Conservation (phyloP, 30 jellyfish, hydroid and myxozoan species). For the Turritopsis dohrnii region DNA sequence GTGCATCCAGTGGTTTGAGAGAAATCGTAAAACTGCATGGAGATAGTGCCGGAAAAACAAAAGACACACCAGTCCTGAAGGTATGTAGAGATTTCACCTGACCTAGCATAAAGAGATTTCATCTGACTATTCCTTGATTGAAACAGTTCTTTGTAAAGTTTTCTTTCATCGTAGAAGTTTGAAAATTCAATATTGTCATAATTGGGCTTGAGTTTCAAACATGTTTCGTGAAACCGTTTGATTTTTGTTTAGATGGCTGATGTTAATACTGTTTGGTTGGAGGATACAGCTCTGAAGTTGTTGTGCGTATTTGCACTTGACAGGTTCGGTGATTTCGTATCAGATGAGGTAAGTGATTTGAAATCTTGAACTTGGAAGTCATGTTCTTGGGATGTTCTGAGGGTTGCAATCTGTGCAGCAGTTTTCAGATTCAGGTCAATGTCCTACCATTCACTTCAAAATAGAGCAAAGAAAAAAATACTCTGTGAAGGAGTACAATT, state of each 20-base stretch:
- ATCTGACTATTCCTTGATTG: too few relatives aligned
- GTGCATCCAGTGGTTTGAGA: conserved; percentile 90
- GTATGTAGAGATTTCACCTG: conserved; percentile 13
- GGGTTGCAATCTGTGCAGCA: too few relatives aligned
- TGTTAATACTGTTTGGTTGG: conserved; percentile 83
- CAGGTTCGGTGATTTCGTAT: conserved; percentile 86
- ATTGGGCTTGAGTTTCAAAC: neutral
- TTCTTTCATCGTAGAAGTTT: too few relatives aligned
- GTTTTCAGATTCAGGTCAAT: too few relatives aligned
- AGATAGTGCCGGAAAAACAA: conserved; percentile 73
- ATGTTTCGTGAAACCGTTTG: neutral
- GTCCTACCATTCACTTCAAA: too few relatives aligned
- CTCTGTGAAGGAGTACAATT: too few relatives aligned
- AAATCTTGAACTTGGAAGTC: neutral
- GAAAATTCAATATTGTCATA: too few relatives aligned
- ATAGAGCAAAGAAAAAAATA: too few relatives aligned
- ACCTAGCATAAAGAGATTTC: neutral
- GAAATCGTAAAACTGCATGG: conserved; percentile 90
- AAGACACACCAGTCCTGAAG: conserved; percentile 43
- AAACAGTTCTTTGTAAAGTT: too few relatives aligned
- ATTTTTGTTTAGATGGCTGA: conserved; percentile 52
- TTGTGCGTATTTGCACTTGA: conserved; percentile 94
- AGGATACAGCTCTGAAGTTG: conserved; percentile 81
- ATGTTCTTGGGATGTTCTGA: too few relatives aligned
- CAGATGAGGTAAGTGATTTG: conserved; percentile 71